Evolutionary conservation across 1,140 invertebrate genomes (phyloP), one percentile per base, ranked within the genome.

Genomic region (Drosophila orena): DNA sequence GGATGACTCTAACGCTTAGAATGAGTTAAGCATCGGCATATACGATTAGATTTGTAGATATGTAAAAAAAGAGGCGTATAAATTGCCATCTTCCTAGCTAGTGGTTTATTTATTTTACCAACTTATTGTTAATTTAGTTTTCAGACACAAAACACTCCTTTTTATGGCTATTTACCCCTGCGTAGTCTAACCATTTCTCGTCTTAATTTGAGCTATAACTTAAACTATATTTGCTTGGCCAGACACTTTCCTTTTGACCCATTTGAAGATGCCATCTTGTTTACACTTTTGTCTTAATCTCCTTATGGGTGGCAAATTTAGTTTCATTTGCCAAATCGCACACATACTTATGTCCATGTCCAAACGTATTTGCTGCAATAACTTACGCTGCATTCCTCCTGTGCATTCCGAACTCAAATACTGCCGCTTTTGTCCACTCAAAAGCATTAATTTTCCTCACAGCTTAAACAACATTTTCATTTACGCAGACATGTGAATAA

Each of bases 381-480:
- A 57, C 37, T 70, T 35, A 27, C 37, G 11, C 54, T 40, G 54
- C 38, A 30, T 30, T 42, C 24, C 54, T 22, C 11, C 17, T 37
- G 3, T 14, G n/a, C 38, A 11, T 17, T 27, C 24, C 8, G 4
- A 64, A 30, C 15, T 30, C 61, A 54, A 22, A 69, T 22, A 52
- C 38, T 20, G 15, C 7, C n/a, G 62, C 62, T 14, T 66, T 66
- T 66, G 64, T 66, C 37, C 66, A 71, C 38, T 46, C 40, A 47
- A 24, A 46, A 54, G 58, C 72, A 76, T 76, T 76, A 76, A 76
- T 76, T 75, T 75, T 76, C 46, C 47, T 27, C 53, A 53, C 72
- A 76, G 49, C 65, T 76, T 66, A 76, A 76, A 76, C 71, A 64
- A 40, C 60, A 76, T 76, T 75, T 76, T 66, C 72, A 76, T 76